Evolutionary conservation across 1,140 invertebrate genomes (phyloP).

Genomic region (Dendrolimus punctatus): DNA sequence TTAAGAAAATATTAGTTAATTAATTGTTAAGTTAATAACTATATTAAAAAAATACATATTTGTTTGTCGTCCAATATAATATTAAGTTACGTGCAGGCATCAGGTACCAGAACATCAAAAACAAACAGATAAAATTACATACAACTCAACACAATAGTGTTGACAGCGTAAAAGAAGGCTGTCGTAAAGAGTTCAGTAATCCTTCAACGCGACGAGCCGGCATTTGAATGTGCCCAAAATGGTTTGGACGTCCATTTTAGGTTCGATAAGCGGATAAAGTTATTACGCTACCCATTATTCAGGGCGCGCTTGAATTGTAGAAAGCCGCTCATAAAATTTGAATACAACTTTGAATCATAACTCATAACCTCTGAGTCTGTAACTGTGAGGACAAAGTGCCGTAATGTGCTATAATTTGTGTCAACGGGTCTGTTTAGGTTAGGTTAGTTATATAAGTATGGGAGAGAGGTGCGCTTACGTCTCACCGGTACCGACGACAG

Average conservation of each 20-base stretch:
- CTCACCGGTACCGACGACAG: no score
- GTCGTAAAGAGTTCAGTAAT: constrained; percentile 25
- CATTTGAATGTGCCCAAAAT: constrained; percentile 21
- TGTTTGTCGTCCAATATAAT: no score
- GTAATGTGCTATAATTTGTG: neutral
- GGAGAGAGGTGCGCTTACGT: no score
- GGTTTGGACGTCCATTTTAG: constrained; percentile 18
- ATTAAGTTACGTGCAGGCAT: neutral
- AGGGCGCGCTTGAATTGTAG: constrained; percentile 22
- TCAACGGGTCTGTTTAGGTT: constrained; percentile 2
- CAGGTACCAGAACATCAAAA: constrained; percentile 1
- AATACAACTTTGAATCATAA: constrained; percentile 6
- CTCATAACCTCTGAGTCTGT: constrained; percentile 4
- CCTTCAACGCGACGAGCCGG: constrained; percentile 9
- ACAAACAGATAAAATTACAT: neutral
- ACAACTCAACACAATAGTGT: constrained; percentile 1
- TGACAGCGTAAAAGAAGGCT: constrained; percentile 11
- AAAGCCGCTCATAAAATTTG: constrained; percentile 21
- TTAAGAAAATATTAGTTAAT: no score
- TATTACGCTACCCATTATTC: constrained; percentile 18
- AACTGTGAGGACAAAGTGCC: neutral
- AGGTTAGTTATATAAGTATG: constrained; percentile 14
- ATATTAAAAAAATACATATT: no score
- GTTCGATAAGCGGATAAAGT: constrained; percentile 29
- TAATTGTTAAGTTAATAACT: no score